Evolutionary conservation across 2,888 invertebrate genomes (phyloP), one percentile per base, ranked within the genome.

Genomic region (Cremastinae sp.): DNA sequence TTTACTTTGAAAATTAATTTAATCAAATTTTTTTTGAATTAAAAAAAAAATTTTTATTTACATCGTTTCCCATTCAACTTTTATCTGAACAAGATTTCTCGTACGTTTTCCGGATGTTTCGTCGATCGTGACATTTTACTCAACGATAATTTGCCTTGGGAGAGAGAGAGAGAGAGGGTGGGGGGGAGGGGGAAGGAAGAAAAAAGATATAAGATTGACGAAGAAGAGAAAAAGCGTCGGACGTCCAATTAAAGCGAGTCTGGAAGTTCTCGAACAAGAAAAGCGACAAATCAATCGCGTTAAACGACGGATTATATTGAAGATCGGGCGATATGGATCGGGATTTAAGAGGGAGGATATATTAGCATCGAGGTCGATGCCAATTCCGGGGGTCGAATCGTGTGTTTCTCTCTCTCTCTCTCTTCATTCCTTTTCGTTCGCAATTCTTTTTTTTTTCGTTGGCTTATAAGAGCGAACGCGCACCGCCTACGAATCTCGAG

Each of bases 381-480:
- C 81, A 82, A 84, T 84, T 84, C 82, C 76, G 66, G 74, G 76
- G 81, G 81, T 83, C 84, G 82, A 78, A 59, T 84, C 80, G 83
- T 84, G 82, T 78, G 64, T 53, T 70, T 61, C 59, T 47, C 16
- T 43, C 36, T 12, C 16, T 28, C 16, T 28, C 28, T 28, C 12
- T 16, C 14, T 45, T 7, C 8, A 8, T 54, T 18, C 14, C 34
- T 20, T 14, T 62, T 28, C 9, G 22, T 36, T 22, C 28, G 14
- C 61, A 16, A 34, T 14, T 34, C 61, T 61, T 45, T 45, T 62
- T 10, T 54, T 14, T 49, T 5, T 22, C 56, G 28, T 28, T 28
- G 2, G 28, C 28, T 2, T 28, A 3, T 28, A 5, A 28, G 28
- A 28, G 28, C 28, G 28, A 66, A 65, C 43, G 49, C 68, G 22